Percentiles rank a stretch among this genome's conserved stretches.
phyloP scores from a whole-genome alignment of 2,888 invertebrate species.

The Cryptocephalus primarius region DNA sequence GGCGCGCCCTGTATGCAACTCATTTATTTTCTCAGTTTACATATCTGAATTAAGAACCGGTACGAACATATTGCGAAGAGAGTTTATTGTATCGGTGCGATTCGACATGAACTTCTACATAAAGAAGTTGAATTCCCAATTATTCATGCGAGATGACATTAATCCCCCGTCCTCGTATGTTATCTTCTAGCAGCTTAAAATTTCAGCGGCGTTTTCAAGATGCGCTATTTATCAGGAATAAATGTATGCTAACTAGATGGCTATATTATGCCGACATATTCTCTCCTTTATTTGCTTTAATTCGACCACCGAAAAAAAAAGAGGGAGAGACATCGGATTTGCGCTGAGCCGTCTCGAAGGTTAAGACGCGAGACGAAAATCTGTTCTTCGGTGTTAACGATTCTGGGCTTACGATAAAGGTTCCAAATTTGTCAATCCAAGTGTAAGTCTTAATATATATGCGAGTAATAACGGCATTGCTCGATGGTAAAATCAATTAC shows the following conservation, averaged over 20 bases:
- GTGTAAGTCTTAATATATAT: no score
- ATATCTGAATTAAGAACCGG: no score
- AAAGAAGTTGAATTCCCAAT: slow-evolving; percentile 25
- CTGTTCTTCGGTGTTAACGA: no score
- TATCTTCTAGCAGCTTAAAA: slow-evolving; percentile 27
- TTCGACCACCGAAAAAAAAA: neutral
- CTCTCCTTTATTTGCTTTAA: neutral
- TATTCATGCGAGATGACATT: slow-evolving; percentile 25
- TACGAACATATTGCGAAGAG: slow-evolving; percentile 18
- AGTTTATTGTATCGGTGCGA: slow-evolving; percentile 29
- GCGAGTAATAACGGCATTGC: no score
- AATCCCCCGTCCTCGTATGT: slow-evolving; percentile 28
- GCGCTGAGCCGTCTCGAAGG: no score
- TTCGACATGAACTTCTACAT: slow-evolving; percentile 32
- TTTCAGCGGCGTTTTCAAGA: slow-evolving; percentile 27
- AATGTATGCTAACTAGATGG: slow-evolving; percentile 26
- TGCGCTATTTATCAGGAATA: slow-evolving; percentile 25
- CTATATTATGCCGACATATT: slow-evolving; percentile 19
- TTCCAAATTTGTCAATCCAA: no score
- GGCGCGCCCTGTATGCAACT: no score
- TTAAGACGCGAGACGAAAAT: no score
- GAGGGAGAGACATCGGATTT: no score
- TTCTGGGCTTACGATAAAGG: no score
- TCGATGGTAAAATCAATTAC: no score
- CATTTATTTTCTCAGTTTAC: no score